phyloP scores from a whole-genome alignment of 2,113 vertebrate genomes.

The Sus scrofa region DNA sequence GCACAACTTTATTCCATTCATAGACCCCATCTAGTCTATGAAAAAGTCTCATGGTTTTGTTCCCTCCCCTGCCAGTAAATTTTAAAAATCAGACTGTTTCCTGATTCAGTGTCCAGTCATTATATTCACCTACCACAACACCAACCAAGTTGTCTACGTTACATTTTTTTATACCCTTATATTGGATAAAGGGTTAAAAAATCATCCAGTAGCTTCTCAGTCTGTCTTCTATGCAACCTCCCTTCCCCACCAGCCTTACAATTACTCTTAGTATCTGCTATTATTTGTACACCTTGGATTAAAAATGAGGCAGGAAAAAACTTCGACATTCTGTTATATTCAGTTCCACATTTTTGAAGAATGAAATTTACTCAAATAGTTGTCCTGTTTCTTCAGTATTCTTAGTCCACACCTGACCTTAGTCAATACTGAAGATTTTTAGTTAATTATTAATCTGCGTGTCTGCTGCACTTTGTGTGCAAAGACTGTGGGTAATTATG shows the following conservation, averaged over 20 bases:
- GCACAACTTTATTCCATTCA: background rate
- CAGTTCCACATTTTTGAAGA: constrained; percentile 3
- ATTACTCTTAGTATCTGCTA: background rate
- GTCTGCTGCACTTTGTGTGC: background rate
- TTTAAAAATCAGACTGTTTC: background rate
- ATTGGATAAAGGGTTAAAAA: background rate
- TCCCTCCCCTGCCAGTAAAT: background rate
- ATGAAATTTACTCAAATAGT: background rate
- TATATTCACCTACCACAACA: background rate
- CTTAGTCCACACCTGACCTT: background rate
- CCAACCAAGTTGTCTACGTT: background rate
- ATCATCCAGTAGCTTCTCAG: background rate
- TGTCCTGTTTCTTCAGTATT: background rate
- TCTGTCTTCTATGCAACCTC: background rate
- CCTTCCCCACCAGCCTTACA: background rate
- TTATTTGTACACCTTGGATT: background rate
- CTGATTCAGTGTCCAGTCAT: background rate
- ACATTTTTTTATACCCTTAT: background rate
- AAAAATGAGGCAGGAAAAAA: background rate
- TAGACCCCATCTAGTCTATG: background rate
- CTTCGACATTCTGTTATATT: background rate
- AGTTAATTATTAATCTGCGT: background rate
- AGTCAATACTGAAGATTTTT: background rate
- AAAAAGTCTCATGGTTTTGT: background rate
- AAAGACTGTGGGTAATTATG: background rate